phyloP scores from a whole-genome alignment of 2,797 vertebrate species.

The Thaleichthys pacificus region DNA sequence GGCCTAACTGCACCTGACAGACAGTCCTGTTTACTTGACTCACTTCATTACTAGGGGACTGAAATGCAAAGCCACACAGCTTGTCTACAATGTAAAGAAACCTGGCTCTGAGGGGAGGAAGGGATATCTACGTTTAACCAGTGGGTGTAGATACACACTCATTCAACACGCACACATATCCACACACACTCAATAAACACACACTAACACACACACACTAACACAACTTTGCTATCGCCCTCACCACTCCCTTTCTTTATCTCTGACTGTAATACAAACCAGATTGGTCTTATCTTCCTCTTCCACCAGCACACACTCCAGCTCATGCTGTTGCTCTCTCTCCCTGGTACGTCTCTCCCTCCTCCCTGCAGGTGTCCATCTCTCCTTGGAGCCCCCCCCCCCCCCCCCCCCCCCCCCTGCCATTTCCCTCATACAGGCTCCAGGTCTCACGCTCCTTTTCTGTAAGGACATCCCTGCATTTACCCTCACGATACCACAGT shows the following conservation, averaged over 20 bases:
- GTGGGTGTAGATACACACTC: no score
- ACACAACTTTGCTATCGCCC: not conserved
- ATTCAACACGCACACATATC: not conserved
- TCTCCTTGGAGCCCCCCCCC: no score
- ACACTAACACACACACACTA: not conserved
- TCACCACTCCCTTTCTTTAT: not conserved
- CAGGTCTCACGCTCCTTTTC: no score
- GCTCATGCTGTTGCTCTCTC: not conserved
- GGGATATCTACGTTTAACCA: no score
- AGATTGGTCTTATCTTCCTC: slow-evolving; percentile 58
- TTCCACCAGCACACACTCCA: slow-evolving; percentile 14
- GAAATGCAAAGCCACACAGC: not conserved
- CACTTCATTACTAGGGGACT: no score
- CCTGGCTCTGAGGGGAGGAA: no score
- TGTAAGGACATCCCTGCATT: no score
- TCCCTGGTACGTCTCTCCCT: not conserved
- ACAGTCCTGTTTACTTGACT: no score
- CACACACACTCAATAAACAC: not conserved
- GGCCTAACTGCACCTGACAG: no score
- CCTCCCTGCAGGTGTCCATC: slow-evolving; percentile 6
- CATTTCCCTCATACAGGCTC: no score
- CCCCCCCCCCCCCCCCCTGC: no score
- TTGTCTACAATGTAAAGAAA: not conserved
- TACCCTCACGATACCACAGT: no score
- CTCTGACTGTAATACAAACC: slow-evolving; percentile 61